Evolutionary conservation across 2,113 vertebrate genomes (phyloP).

Genomic region (Archocentrus centrarchus): DNA sequence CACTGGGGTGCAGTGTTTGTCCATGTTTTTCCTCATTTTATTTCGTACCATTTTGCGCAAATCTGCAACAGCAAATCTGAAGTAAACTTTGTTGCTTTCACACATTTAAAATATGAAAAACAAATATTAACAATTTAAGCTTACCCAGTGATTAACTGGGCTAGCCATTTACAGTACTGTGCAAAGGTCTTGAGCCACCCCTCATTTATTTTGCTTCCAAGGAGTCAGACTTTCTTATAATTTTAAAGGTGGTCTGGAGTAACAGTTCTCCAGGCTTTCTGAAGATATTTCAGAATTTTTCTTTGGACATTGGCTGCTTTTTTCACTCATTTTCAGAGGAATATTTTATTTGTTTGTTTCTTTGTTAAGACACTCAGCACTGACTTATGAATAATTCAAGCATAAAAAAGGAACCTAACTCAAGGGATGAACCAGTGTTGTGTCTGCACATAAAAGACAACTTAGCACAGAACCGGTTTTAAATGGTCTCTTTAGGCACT

Average conservation of each 20-base stretch:
- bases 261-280: neutral
- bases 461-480: no score
- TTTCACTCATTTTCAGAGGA: neutral
- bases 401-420: neutral
- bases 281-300: neutral
- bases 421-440: neutral
- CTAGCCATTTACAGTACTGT: neutral
- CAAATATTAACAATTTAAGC: neutral
- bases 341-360: neutral
- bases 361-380: neutral
- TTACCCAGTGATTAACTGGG: neutral
- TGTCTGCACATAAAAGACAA: no score
- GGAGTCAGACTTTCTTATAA: no score
- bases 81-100: neutral
- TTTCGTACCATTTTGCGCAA: neutral
- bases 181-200: neutral
- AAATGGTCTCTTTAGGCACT: neutral
- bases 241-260: no score
- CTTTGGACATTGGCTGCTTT: neutral
- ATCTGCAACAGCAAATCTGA: neutral
- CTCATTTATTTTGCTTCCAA: neutral
- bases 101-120: neutral
- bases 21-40: neutral
- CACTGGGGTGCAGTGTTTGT: constrained; percentile 13
- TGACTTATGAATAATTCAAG: neutral